These are phyloP conservation scores for Dipodomys stephensi DNA, from an alignment of 2,113 vertebrate species.

Conservation along the genomic window DNA sequence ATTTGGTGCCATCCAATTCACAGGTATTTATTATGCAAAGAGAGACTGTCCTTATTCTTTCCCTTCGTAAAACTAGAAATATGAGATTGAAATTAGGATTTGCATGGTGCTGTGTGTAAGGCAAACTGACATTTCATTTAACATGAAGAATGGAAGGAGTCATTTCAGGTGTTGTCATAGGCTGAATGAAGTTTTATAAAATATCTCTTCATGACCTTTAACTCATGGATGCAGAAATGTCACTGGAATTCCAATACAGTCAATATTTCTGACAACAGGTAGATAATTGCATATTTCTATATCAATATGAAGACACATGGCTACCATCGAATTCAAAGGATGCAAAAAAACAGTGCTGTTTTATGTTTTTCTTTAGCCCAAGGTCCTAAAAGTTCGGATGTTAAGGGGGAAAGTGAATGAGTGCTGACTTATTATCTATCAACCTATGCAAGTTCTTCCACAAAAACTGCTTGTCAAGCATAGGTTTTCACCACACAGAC, in stretches of 20 bases:
- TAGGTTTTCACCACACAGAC: neutral
- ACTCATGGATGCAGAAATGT: neutral
- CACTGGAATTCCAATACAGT: neutral
- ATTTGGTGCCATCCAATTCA: neutral
- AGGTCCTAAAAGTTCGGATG: too few species aligned
- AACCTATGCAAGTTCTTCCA: neutral
- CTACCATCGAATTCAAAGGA: neutral
- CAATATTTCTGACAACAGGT: neutral
- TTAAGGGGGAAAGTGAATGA: too few species aligned
- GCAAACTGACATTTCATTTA: neutral
- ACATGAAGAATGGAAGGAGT: neutral
- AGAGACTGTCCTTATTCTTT: neutral
- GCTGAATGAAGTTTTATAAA: neutral
- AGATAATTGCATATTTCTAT: neutral
- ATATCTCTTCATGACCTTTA: neutral
- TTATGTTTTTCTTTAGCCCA: too few species aligned
- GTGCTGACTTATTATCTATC: too few species aligned
- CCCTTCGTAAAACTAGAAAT: neutral
- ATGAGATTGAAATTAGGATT: neutral
- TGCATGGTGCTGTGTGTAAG: neutral
- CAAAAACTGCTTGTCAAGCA: neutral
- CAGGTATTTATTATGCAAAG: neutral
- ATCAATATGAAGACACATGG: neutral
- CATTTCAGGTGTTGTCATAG: neutral
- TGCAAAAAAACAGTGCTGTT: too few species aligned